phyloP scores from a whole-genome alignment of 2,113 vertebrate species.

The Leptocoma aspasia region DNA sequence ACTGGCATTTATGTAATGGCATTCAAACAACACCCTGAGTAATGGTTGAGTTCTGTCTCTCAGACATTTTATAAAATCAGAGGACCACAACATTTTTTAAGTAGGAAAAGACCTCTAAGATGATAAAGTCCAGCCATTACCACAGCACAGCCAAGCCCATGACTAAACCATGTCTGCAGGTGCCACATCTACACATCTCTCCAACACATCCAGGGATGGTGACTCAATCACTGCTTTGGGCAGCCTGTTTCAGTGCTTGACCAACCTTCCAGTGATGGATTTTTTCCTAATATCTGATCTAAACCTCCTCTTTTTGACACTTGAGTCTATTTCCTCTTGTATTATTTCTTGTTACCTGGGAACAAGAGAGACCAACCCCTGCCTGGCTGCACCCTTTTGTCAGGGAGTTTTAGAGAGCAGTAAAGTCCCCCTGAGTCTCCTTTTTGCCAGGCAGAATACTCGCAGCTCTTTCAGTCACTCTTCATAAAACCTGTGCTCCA shows the following conservation, averaged over 20 bases:
- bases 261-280: neutral
- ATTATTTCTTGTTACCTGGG: neutral
- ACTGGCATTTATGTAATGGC: neutral
- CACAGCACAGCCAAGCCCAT: neutral
- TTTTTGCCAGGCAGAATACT: neutral
- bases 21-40: neutral
- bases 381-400: fast-evolving
- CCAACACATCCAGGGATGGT: neutral
- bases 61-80: neutral
- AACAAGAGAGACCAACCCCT: fast-evolving
- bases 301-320: neutral
- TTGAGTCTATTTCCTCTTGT: neutral
- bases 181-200: neutral
- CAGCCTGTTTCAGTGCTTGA: neutral
- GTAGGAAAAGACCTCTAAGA: neutral
- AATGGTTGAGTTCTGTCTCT: neutral
- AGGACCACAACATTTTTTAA: neutral
- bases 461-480: neutral
- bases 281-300: neutral
- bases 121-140: neutral
- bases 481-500: neutral
- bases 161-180: neutral
- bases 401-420: neutral
- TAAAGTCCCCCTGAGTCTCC: neutral
- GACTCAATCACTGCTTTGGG: neutral